Conservation (phyloP, 2,797 vertebrate genomes). For the Emys orbicularis region DNA sequence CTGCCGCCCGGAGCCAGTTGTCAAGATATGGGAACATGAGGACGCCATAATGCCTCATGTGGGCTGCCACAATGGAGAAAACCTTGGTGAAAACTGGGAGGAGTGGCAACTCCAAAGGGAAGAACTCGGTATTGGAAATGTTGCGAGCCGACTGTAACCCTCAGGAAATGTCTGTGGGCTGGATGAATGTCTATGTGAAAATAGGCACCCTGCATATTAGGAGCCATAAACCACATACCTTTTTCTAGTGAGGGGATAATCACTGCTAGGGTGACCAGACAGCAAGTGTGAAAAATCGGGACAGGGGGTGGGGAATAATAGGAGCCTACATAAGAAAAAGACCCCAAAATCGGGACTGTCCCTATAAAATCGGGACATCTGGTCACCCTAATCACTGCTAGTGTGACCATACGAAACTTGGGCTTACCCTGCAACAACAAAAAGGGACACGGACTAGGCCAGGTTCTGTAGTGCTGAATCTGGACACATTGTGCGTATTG, state of each 20-base stretch:
- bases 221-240: not conserved
- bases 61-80: not conserved
- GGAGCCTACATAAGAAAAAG: no score
- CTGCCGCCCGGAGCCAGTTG: not conserved
- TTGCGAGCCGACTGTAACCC: not conserved
- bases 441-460: not conserved
- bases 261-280: not conserved
- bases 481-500: not conserved
- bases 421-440: slow-evolving; percentile 26
- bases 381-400: not conserved
- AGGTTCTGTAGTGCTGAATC: not conserved
- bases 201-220: not conserved
- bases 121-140: not conserved
- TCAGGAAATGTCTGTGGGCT: not conserved
- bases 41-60: not conserved
- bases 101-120: not conserved
- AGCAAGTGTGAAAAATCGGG: no score
- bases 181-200: not conserved
- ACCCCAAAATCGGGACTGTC: no score
- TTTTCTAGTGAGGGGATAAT: not conserved
- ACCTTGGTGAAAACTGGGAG: not conserved
- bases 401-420: not conserved
- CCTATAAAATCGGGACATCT: no score
- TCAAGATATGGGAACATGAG: not conserved
- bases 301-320: no score